phyloP scores from a whole-genome alignment of 2,797 vertebrate species.

The Siniperca undulata region DNA sequence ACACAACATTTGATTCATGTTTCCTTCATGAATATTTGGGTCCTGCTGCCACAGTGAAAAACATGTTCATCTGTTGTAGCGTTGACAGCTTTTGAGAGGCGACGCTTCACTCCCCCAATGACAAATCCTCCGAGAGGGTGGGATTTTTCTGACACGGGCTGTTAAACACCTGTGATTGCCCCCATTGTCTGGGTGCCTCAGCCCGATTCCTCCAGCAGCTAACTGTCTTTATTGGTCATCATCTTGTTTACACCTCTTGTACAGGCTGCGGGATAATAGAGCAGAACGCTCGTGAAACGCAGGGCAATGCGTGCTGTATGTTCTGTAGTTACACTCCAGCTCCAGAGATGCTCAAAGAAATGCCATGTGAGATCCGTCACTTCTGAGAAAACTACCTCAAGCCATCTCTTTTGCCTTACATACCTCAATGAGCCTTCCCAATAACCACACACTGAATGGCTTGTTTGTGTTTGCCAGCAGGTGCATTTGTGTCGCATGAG shows the following conservation, averaged over 20 bases:
- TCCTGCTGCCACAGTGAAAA: slow-evolving; percentile 64
- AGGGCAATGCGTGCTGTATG: slow-evolving; percentile 19
- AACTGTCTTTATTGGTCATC: slow-evolving; percentile 59
- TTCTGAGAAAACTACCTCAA: slow-evolving; percentile 31
- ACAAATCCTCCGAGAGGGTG: slow-evolving; percentile 46
- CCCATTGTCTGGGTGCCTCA: slow-evolving; percentile 49
- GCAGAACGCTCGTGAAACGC: slow-evolving; percentile 48
- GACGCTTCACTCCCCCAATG: slow-evolving; percentile 56
- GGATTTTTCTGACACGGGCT: slow-evolving; percentile 60
- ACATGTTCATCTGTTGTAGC: slow-evolving; percentile 72
- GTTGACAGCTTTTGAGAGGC: slow-evolving; percentile 70
- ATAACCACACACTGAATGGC: slow-evolving; percentile 58
- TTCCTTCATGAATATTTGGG: slow-evolving; percentile 75
- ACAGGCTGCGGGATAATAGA: slow-evolving; percentile 49
- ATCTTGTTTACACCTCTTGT: slow-evolving; percentile 44
- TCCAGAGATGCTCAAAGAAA: slow-evolving; percentile 33
- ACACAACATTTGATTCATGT: slow-evolving; percentile 61
- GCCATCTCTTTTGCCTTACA: slow-evolving; percentile 11
- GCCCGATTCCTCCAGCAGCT: slow-evolving; percentile 47
- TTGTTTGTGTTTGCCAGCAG: slow-evolving; percentile 77
- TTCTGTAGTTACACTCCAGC: slow-evolving; percentile 18
- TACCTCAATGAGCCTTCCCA: slow-evolving; percentile 43
- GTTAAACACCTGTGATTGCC: slow-evolving; percentile 77
- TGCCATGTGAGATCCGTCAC: slow-evolving; percentile 16
- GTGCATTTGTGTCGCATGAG: slow-evolving; percentile 65